Evolutionary conservation across 2,888 invertebrate species (phyloP), one percentile per base, ranked within the genome.

Genomic region (Sclerodermus sp.): DNA sequence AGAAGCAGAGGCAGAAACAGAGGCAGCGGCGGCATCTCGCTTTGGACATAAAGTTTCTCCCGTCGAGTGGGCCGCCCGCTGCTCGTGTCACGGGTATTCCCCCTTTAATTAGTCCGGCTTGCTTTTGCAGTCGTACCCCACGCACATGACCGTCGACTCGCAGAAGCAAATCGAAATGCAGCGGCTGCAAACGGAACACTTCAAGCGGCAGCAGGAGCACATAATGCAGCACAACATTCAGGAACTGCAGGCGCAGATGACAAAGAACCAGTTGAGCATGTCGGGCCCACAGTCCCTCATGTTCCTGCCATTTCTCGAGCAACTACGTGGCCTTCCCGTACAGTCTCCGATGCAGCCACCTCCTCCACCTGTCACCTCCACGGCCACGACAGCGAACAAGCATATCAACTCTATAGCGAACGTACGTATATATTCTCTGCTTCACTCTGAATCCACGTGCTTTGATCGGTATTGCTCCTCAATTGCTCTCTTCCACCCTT

Each of bases 101-200:
- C n/a, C n/a, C n/a, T n/a, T 23, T 23, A 23, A 23, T 23, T 23
- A n/a, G n/a, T 23, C 23, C 23, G 3, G 3, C 8, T 23, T 39
- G 51, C 18, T 48, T 42, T 75, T 73, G 18, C 71, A 78, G 79
- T 61, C 75, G 53, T 79, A 74, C 64, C 70, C 77, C 38, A 67
- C 69, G 56, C 81, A 80, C 60, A 76, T 81, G 65, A 74, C 76
- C 55, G 80, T 80, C 57, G 83, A 83, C 68, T 79, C 82, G 49
- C 87, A 87, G 71, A 85, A 84, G 69, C 82, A 88, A 73, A 79
- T 89, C 71, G 90, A 91, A 73, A 81, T 87, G 63, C 87, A 88
- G 71, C 82, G 87, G 73, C 79, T 85, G 66, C 87, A 86, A 64
- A 85, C 86, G 63, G 86, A 86, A 60, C 85, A 85, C 62, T 78